phyloP scores from a whole-genome alignment of 2,113 vertebrate genomes.

The Deroptyus accipitrinus region DNA sequence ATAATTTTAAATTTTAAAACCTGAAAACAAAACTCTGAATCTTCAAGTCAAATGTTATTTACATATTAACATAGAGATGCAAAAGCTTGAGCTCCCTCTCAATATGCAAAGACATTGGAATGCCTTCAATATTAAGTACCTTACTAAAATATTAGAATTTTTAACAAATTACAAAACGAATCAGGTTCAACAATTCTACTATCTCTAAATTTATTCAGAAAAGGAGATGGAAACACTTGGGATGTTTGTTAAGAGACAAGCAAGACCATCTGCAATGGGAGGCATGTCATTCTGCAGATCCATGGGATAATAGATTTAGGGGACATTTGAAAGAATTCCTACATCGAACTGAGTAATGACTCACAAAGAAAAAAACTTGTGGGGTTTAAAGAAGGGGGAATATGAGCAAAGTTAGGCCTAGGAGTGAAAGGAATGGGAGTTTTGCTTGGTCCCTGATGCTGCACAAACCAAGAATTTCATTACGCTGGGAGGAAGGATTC shows the following conservation, averaged over 20 bases:
- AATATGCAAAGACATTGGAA: neutral
- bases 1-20: neutral
- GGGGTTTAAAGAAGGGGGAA: neutral
- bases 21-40: neutral
- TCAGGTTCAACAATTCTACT: neutral
- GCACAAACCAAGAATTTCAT: neutral
- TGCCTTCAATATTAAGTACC: neutral
- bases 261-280: neutral
- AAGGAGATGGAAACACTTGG: neutral
- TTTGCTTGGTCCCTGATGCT: neutral
- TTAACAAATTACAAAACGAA: neutral
- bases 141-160: neutral
- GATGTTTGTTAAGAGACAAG: neutral
- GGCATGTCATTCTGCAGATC: neutral
- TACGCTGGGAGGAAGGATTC: neutral
- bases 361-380: slow-evolving; percentile 23
- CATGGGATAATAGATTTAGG: slow-evolving; percentile 8
- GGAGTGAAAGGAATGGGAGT: neutral
- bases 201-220: neutral
- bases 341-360: neutral
- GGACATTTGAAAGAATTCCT: slow-evolving; percentile 4
- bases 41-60: neutral
- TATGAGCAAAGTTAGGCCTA: neutral
- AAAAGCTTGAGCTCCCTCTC: neutral
- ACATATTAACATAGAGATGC: neutral